Evolutionary conservation across 1,140 invertebrate species (phyloP), one percentile per base, ranked within the genome.

Genomic region (Pseudomyrmex pallidus): DNA sequence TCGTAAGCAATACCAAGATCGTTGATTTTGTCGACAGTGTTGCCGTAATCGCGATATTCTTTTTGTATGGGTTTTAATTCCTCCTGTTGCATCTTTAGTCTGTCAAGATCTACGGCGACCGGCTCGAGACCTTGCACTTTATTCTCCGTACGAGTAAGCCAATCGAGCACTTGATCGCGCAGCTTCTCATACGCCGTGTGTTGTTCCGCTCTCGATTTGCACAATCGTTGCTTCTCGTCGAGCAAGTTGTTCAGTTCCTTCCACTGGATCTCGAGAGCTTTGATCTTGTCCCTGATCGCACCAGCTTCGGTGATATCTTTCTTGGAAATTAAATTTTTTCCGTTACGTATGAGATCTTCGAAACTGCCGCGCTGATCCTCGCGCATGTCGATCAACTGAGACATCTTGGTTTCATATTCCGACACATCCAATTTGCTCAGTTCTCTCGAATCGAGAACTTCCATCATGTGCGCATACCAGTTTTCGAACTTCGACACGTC

Each of bases 21-120:
- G 93, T 98, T 98, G 35, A 99, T 95, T 94, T 98, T 98, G 87
- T 99, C 98, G 73, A 99, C 97, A 15, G 97, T 98, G 1, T 96
- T 94, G 0, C 96, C 96, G 94, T 97, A 98, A 88, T 98, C 98
- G 50, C 97, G 96, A 94, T 99, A 98, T 91, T 99, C 98, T 91
- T 98, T 98, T 22, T 97, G 94, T 52, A 99, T 95, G 0, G 98
- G 98, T 94, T 98, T 97, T 13, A 99, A 91, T 91, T 99, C 97
- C 72, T 98, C 97, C 62, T 96, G 96, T 92, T 99, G 98, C 78
- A 96, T 95, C 84, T 97, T 97, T 15, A 99, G 94, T 61, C 96
- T 96, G 61, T 99, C 98, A 80, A 98, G 93, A 91, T 99, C 98
- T 15, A 99, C 95, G 10, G 98, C 98, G 0, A 98, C 97, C 0